Evolutionary conservation across 2,113 vertebrate genomes (phyloP).

Genomic region (Phainopepla nitens): DNA sequence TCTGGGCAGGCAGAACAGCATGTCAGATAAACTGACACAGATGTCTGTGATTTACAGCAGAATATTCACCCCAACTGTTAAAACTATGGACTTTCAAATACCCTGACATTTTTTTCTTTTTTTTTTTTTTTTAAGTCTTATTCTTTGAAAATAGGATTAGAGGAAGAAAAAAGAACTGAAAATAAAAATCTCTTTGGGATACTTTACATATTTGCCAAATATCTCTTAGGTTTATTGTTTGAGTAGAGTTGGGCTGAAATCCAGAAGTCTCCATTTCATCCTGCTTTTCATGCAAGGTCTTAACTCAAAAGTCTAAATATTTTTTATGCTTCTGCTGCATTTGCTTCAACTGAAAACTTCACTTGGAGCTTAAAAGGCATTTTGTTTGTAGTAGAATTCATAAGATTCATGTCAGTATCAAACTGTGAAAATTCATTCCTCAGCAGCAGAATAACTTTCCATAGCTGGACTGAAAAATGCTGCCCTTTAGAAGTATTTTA

Average conservation of each 20-base stretch:
- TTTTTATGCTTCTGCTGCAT: neutral
- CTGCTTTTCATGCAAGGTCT: neutral
- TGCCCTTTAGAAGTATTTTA: neutral
- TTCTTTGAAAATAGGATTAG: neutral
- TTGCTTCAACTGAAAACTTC: neutral
- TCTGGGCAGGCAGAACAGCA: neutral
- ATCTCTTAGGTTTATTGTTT: neutral
- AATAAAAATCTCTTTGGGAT: neutral
- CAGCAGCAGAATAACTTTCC: neutral
- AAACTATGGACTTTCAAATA: neutral
- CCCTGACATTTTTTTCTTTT: neutral
- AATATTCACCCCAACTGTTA: neutral
- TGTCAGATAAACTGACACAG: neutral
- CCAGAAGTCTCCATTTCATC: neutral
- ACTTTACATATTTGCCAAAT: neutral
- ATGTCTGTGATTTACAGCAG: neutral
- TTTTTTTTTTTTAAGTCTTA: neutral
- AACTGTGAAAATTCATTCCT: conserved; percentile 3
- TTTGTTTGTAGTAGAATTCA: neutral
- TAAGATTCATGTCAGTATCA: neutral
- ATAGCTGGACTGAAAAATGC: neutral
- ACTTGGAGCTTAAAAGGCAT: neutral
- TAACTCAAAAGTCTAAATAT: neutral
- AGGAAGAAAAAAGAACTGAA: neutral
- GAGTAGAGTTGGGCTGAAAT: neutral